Evolutionary conservation across 2,888 invertebrate species (phyloP).

Genomic region (Plagodis pulveraria): DNA sequence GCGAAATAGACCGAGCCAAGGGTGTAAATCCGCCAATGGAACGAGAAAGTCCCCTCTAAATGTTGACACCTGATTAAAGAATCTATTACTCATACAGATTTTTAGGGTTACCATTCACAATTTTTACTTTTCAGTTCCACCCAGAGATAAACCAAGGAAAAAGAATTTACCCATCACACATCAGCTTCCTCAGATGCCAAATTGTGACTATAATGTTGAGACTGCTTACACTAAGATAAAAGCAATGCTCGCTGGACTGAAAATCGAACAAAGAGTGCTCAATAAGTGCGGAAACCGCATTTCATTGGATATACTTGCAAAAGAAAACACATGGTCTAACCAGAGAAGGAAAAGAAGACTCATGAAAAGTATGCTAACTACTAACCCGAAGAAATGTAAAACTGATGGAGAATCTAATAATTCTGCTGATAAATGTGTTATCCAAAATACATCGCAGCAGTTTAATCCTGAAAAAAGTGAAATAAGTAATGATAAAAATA

Average conservation of each 20-base stretch:
- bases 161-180: slow-evolving; percentile 60
- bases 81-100: no score
- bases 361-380: slow-evolving; percentile 59
- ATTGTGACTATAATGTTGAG: slow-evolving; percentile 53
- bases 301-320: slow-evolving; percentile 84
- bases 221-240: slow-evolving; percentile 58
- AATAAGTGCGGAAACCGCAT: slow-evolving; percentile 62
- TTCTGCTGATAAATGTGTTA: no score
- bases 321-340: slow-evolving; percentile 92
- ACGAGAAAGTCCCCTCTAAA: no score
- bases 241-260: slow-evolving; percentile 54
- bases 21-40: no score
- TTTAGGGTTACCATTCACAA: no score
- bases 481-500: slow-evolving; percentile 6
- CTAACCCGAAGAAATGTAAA: slow-evolving; percentile 57
- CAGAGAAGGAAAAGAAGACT: slow-evolving; percentile 90
- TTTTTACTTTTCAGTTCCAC: slow-evolving; percentile 55
- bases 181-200: slow-evolving; percentile 57
- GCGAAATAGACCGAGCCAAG: no score
- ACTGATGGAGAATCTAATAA: slow-evolving; percentile 19
- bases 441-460: no score
- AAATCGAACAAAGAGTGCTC: slow-evolving; percentile 60
- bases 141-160: slow-evolving; percentile 67
- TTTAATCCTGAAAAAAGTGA: no score
- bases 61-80: no score